Conservation (phyloP, 23 tunicate species). For the Ciona savignyi region DNA sequence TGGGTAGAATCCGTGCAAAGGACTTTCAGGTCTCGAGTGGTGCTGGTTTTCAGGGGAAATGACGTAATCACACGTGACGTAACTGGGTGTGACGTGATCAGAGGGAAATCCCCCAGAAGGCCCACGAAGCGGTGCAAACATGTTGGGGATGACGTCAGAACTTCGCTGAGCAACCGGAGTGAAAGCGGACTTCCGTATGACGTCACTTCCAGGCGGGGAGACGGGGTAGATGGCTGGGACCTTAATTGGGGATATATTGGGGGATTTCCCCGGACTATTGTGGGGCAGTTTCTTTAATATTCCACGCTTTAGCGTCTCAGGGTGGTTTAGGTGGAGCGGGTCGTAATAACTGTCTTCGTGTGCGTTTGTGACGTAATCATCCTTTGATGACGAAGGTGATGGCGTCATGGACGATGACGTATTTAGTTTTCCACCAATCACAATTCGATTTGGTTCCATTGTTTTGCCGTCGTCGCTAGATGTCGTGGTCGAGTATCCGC, state of each 20-base stretch:
- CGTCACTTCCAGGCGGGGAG: conserved; percentile 2
- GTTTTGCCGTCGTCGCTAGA: conserved; percentile 54
- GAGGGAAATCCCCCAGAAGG: too few relatives aligned
- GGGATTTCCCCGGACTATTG: too few relatives aligned
- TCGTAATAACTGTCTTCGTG: conserved; percentile 35
- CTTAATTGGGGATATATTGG: conserved; percentile 8
- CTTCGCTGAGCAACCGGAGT: conserved; percentile 51
- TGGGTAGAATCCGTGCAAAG: too few relatives aligned
- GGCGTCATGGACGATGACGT: conserved; percentile 12
- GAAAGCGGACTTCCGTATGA: conserved; percentile 40
- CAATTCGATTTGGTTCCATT: neutral
- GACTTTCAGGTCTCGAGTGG: neutral
- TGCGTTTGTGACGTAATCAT: conserved; percentile 4
- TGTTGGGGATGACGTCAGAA: conserved; percentile 4
- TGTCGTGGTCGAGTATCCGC: conserved; percentile 90
- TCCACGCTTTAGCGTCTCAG: conserved; percentile 20
- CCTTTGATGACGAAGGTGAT: conserved; percentile 20
- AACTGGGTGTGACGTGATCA: too few relatives aligned
- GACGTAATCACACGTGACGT: conserved; percentile 38
- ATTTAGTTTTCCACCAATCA: too few relatives aligned
- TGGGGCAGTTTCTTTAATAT: conserved; percentile 29
- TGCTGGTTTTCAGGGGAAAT: conserved; percentile 5
- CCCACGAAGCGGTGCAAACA: conserved; percentile 28
- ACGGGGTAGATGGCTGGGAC: conserved; percentile 23
- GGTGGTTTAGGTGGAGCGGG: conserved; percentile 41